phyloP scores from a whole-genome alignment of 2,113 vertebrate genomes.

The Equus quagga region DNA sequence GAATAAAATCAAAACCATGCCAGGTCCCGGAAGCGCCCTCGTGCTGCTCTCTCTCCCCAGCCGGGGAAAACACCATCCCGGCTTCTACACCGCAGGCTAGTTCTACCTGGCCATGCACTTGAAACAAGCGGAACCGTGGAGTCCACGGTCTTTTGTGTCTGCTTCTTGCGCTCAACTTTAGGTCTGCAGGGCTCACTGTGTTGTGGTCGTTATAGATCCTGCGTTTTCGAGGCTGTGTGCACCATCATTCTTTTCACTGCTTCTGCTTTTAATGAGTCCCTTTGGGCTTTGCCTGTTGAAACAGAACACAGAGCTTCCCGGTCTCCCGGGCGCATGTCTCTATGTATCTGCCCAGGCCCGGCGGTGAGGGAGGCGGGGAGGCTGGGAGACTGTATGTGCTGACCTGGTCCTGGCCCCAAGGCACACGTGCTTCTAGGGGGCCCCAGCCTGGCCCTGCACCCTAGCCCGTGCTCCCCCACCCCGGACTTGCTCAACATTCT shows the following conservation, averaged over 20 bases:
- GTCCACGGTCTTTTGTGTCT: rapidly evolving
- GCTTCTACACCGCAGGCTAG: background rate
- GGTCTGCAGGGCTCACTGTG: rapidly evolving
- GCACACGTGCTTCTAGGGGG: background rate
- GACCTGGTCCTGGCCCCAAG: background rate
- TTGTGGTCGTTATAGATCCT: rapidly evolving
- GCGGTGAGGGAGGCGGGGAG: background rate
- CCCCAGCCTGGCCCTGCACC: background rate
- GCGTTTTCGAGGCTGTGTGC: rapidly evolving
- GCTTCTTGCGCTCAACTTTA: background rate
- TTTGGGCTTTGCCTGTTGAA: background rate
- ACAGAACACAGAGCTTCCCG: background rate
- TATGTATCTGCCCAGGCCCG: background rate
- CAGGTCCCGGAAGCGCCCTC: background rate
- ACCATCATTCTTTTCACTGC: background rate
- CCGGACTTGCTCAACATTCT: background rate
- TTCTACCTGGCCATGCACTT: background rate
- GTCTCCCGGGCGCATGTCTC: rapidly evolving
- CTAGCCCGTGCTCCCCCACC: background rate
- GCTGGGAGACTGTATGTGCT: background rate
- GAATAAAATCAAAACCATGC: background rate
- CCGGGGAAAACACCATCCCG: rapidly evolving
- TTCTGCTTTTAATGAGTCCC: background rate
- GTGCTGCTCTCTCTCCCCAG: rapidly evolving
- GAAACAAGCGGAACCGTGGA: rapidly evolving